Conservation (phyloP, 2,113 vertebrate genomes). For the Petroica traversi region DNA sequence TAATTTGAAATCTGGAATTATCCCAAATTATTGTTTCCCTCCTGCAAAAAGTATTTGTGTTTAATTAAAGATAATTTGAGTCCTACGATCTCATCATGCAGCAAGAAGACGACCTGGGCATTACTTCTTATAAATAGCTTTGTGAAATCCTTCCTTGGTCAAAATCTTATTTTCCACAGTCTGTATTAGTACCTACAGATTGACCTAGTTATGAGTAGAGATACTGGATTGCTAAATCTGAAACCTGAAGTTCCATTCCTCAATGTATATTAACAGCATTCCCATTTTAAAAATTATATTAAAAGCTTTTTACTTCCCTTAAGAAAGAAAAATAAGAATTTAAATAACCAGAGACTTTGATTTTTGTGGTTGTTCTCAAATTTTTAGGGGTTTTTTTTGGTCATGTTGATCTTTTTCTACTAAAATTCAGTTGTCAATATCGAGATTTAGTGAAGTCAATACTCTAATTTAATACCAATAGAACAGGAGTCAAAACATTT, state of each 20-base stretch:
- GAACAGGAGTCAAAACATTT: not conserved
- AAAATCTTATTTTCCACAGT: not conserved
- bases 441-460: not conserved
- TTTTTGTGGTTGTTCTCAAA: not conserved
- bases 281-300: not conserved
- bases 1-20: not conserved
- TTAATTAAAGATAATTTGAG: not conserved
- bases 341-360: not conserved
- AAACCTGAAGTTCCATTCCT: not conserved
- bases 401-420: not conserved
- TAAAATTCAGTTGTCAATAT: not conserved
- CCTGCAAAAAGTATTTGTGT: not conserved
- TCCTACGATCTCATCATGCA: not conserved
- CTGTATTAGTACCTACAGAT: not conserved
- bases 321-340: not conserved
- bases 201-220: not conserved
- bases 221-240: not conserved
- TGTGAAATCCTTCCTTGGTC: not conserved
- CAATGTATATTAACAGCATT: not conserved
- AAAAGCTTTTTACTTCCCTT: not conserved
- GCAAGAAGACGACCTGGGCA: not conserved
- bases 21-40: not conserved
- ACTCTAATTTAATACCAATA: not conserved
- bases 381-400: not conserved
- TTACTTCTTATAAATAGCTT: not conserved